Conservation (phyloP, 2,797 vertebrate species). For the Sebastes paucispinis region DNA sequence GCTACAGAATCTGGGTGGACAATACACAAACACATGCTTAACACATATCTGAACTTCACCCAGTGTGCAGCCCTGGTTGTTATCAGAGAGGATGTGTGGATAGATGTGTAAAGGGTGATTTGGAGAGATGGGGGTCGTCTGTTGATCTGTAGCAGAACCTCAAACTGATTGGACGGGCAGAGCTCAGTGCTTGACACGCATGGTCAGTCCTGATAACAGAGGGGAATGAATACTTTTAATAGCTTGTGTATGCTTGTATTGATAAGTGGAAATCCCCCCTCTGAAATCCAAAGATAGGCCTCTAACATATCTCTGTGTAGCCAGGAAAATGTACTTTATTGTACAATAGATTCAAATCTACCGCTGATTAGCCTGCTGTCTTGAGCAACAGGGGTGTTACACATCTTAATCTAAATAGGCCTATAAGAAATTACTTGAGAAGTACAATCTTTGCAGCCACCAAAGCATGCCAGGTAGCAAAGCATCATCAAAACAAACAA, state of each 20-base stretch:
- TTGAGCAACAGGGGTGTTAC: constrained; percentile 79
- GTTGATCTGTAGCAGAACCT: constrained; percentile 95
- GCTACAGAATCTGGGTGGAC: constrained; percentile 83
- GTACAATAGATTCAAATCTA: constrained; percentile 31
- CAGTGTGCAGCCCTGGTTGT: constrained; percentile 22
- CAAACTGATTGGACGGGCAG: constrained; percentile 91
- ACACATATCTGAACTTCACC: constrained; percentile 21
- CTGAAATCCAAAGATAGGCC: constrained; percentile 35
- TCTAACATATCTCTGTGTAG: constrained; percentile 26
- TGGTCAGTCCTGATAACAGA: constrained; percentile 74
- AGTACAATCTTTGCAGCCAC: constrained; percentile 62
- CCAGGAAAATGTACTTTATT: constrained; percentile 41
- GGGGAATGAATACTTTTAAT: constrained; percentile 29
- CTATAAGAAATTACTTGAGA: constrained; percentile 46
- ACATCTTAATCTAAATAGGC: constrained; percentile 55
- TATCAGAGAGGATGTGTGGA: neutral
- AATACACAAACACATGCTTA: neutral
- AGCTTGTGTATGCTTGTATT: constrained; percentile 8
- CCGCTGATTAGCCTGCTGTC: constrained; percentile 72
- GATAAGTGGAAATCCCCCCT: constrained; percentile 19
- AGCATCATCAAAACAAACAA: constrained; percentile 61
- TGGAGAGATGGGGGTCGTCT: constrained; percentile 36
- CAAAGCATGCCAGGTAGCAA: constrained; percentile 75
- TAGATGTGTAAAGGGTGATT: constrained; percentile 17
- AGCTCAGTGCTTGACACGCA: constrained; percentile 96